These are phyloP conservation scores for Ridgeia piscesae DNA, from an alignment of 1,140 invertebrate genomes.

Conservation along the genomic window DNA sequence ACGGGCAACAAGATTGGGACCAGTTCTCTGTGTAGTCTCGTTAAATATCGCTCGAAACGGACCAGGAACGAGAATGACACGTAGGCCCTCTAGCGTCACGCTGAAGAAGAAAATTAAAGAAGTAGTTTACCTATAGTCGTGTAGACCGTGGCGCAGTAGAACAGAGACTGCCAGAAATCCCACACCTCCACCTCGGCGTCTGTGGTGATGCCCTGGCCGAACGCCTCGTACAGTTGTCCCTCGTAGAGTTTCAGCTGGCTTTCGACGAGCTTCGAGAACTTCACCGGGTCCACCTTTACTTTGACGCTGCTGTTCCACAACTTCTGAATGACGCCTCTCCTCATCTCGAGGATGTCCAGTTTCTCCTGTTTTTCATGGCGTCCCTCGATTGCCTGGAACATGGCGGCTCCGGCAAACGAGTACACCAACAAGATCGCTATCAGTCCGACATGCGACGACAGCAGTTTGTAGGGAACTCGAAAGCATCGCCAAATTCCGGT, in stretches of 20 bases:
- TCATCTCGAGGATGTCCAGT: slow-evolving; percentile 1
- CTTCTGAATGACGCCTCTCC: slow-evolving; percentile 10
- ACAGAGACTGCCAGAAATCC: slow-evolving; percentile 89
- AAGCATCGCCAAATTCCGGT: not conserved
- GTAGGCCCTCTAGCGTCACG: not conserved
- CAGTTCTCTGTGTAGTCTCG: too few species aligned
- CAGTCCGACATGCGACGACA: slow-evolving; percentile 18
- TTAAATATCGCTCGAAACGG: too few species aligned
- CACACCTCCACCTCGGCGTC: slow-evolving; percentile 77
- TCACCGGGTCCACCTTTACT: not conserved
- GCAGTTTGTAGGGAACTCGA: not conserved
- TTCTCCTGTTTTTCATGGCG: slow-evolving; percentile 11
- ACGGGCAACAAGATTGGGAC: too few species aligned
- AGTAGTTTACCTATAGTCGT: slow-evolving; percentile 83
- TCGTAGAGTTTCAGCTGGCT: slow-evolving; percentile 75
- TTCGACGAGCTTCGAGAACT: slow-evolving; percentile 8
- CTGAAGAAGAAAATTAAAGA: not conserved
- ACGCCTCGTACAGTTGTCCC: slow-evolving; percentile 78
- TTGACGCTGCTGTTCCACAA: slow-evolving; percentile 1
- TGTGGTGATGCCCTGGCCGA: slow-evolving; percentile 75
- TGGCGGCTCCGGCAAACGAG: slow-evolving; percentile 19
- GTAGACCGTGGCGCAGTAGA: slow-evolving; percentile 87
- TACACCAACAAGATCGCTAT: slow-evolving; percentile 5
- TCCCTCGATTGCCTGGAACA: slow-evolving; percentile 20
- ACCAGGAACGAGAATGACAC: too few species aligned